These are phyloP conservation scores for Phrixothrix hirtus DNA, from an alignment of 2,888 invertebrate genomes.

Conservation along the genomic window DNA sequence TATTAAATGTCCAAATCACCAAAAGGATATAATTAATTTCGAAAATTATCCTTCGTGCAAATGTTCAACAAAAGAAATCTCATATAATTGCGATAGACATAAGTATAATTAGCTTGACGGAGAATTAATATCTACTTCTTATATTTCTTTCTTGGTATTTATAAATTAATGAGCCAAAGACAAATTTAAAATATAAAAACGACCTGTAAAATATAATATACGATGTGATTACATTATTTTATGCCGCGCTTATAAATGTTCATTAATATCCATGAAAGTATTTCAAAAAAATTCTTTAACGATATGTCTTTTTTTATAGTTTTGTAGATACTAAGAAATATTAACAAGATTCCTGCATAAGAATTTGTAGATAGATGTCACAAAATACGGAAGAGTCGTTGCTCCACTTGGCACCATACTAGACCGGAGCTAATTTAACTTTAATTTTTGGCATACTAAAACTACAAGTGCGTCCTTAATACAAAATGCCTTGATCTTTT, in stretches of 20 bases:
- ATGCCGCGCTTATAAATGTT: neutral
- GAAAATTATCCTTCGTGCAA: slow-evolving; percentile 11
- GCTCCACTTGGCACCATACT: slow-evolving; percentile 23
- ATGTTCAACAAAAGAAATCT: slow-evolving; percentile 1
- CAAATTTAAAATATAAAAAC: slow-evolving; percentile 12
- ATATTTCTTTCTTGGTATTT: slow-evolving; percentile 6
- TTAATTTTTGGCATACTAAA: slow-evolving; percentile 16
- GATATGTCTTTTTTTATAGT: neutral
- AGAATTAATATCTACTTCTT: neutral
- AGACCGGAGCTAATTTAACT: slow-evolving; percentile 23
- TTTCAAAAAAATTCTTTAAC: neutral
- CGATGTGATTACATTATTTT: neutral
- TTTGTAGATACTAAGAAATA: neutral
- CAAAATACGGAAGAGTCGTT: slow-evolving; percentile 14
- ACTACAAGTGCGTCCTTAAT: neutral
- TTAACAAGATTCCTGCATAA: neutral
- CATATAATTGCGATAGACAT: neutral
- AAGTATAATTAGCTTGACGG: slow-evolving; percentile 7
- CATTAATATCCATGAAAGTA: neutral
- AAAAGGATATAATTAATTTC: slow-evolving; percentile 10
- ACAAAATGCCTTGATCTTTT: too few species aligned
- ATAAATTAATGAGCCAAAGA: slow-evolving; percentile 16
- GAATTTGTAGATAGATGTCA: neutral
- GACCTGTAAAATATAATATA: neutral
- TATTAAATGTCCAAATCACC: neutral